Conservation (phyloP, 23 tunicate genomes). For the Phallusia fumigata region DNA sequence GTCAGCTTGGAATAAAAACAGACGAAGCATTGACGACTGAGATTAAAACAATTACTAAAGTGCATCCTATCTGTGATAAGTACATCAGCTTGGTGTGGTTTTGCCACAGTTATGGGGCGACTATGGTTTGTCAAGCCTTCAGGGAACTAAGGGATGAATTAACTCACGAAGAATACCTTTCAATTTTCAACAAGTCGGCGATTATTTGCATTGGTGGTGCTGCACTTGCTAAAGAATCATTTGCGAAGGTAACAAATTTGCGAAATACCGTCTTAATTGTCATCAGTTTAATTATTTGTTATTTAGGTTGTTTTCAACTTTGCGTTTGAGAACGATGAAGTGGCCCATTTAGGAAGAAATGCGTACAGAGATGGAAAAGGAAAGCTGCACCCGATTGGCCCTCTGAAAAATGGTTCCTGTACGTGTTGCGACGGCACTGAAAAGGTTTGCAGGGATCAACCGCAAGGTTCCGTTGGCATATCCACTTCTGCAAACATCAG, state of each 20-base stretch:
- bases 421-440: not conserved
- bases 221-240: not conserved
- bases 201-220: constrained; percentile 1
- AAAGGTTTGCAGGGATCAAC: too few species aligned
- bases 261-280: too few species aligned
- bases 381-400: not conserved
- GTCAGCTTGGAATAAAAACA: not conserved
- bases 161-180: not conserved
- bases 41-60: not conserved
- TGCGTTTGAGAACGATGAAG: not conserved
- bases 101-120: not conserved
- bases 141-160: not conserved
- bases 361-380: not conserved
- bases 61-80: too few species aligned
- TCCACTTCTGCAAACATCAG: too few species aligned
- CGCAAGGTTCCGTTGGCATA: too few species aligned
- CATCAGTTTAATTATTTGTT: not conserved
- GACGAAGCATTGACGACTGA: not conserved
- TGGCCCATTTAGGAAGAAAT: not conserved
- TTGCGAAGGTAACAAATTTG: not conserved
- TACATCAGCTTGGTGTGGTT: not conserved
- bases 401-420: not conserved
- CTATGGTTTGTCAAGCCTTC: not conserved
- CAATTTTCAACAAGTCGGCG: not conserved
- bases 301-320: not conserved